Evolutionary conservation across 2,113 vertebrate genomes (phyloP), one percentile per base, ranked within the genome.

Genomic region (Nematolebias whitei): DNA sequence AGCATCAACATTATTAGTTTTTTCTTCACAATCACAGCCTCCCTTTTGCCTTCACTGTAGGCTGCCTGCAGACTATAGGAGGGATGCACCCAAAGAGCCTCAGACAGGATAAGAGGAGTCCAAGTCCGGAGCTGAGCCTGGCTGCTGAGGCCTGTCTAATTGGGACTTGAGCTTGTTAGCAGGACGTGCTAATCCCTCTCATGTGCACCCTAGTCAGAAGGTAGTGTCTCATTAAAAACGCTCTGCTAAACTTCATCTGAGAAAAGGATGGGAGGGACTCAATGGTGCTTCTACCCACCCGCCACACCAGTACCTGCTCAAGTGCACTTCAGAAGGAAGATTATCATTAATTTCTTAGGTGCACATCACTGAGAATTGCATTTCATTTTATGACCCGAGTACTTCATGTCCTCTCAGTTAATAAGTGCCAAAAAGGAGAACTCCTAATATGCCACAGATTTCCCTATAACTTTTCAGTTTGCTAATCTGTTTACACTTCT

Each of bases 121-220:
- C 14, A 14, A 71, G 57, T 44, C 68, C 19, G 23, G 55, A 47
- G 72, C 85, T 32, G 20, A 60, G 74, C 71, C 80, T 77, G 72
- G 79, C 80, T 79, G 86, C 68, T 73, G 82, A 89, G 76, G 86
- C 85, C 88, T 89, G 85, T 88, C 90, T 90, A 93, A 93, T 90
- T 90, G 87, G 89, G 82, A 84, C 87, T 78, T 84, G 85, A 90
- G 90, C 88, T 92, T 91, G 89, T 91, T 92, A 91, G 85, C n/a
- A 47, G 77, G 84, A 83, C 83, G 86, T 68, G 68, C 85, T 93
- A 93, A 93, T 92, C 92, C 90, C 79, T 90, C 85, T 93, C 91
- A 92, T 92, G 90, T 89, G 90, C 85, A 90, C 76, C 81, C 69
- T 62, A 88, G 88, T 92, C 89, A 91, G 87, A 91, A 90, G 85